These are phyloP conservation scores for Synaphobranchus kaupii DNA, from an alignment of 2,797 vertebrate species.

Conservation along the genomic window DNA sequence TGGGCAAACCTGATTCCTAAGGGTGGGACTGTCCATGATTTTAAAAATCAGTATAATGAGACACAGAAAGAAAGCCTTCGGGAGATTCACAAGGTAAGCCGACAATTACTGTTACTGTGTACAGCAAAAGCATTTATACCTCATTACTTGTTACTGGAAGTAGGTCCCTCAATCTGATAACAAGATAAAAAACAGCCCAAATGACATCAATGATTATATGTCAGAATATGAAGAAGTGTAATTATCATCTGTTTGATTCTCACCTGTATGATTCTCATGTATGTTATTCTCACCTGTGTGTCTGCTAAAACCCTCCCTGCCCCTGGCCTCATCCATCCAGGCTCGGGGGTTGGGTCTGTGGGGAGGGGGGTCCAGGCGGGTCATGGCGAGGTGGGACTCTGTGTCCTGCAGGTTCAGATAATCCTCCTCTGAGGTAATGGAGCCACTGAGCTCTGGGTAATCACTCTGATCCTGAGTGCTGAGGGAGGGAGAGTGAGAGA, in stretches of 20 bases:
- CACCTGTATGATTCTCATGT: conserved; percentile 55
- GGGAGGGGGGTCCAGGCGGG: conserved; percentile 68
- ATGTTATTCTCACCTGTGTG: conserved; percentile 56
- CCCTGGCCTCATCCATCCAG: conserved; percentile 72
- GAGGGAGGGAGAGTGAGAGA: conserved; percentile 33
- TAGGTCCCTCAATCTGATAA: not conserved
- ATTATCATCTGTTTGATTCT: conserved; percentile 53
- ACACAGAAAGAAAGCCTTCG: not conserved
- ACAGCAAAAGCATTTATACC: not conserved
- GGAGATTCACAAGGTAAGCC: not conserved
- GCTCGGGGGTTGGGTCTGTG: conserved; percentile 63
- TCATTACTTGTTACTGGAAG: not conserved
- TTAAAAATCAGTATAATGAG: not conserved
- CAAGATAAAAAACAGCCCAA: conserved; percentile 50
- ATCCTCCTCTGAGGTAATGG: conserved; percentile 65
- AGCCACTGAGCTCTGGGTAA: conserved; percentile 63
- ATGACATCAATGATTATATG: conserved; percentile 67
- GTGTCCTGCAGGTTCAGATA: conserved; percentile 46
- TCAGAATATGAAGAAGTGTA: conserved; percentile 36
- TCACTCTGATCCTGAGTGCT: conserved; percentile 64
- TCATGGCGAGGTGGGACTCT: conserved; percentile 60
- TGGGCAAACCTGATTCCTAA: conserved; percentile 1
- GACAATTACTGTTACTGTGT: not conserved
- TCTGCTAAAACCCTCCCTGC: conserved; percentile 55
- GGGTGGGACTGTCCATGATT: not conserved